Evolutionary conservation across 2,797 vertebrate genomes (phyloP).

Genomic region (Notolabrus celidotus): DNA sequence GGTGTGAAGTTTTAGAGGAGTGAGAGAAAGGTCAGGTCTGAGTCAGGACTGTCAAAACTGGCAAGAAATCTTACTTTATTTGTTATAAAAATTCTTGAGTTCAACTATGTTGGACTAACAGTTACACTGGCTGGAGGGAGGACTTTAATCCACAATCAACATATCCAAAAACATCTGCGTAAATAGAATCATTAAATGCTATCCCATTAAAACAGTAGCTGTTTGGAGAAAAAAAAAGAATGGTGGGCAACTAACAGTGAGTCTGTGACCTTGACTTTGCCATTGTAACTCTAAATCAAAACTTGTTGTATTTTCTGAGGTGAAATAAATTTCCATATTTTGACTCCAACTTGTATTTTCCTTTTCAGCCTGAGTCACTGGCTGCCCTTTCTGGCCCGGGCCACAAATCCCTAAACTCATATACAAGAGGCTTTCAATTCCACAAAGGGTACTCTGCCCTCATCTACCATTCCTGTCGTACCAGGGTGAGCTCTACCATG

Average conservation of each 20-base stretch:
- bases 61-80: neutral
- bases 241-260: neutral
- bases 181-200: neutral
- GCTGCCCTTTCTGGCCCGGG: conserved; percentile 48
- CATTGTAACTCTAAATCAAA: conserved; percentile 2
- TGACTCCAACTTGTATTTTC: conserved; percentile 17
- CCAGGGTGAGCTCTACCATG: conserved; percentile 46
- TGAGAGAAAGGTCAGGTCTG: neutral
- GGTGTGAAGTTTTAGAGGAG: neutral
- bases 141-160: neutral
- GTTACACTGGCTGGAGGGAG: neutral
- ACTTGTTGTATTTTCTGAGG: conserved; percentile 7
- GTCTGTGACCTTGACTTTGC: neutral
- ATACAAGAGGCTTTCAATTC: conserved; percentile 55
- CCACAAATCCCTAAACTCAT: conserved; percentile 60
- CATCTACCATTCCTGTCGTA: conserved; percentile 58
- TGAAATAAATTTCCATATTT: conserved; percentile 22
- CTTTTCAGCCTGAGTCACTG: conserved; percentile 21
- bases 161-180: too few relatives aligned
- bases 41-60: neutral
- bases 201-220: neutral
- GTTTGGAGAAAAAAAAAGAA: too few relatives aligned
- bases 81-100: too few relatives aligned
- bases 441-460: conserved; percentile 54
- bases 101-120: too few relatives aligned